These are phyloP conservation scores for Myrmecophaga tridactyla DNA, from an alignment of 2,113 vertebrate species.

Conservation along the genomic window DNA sequence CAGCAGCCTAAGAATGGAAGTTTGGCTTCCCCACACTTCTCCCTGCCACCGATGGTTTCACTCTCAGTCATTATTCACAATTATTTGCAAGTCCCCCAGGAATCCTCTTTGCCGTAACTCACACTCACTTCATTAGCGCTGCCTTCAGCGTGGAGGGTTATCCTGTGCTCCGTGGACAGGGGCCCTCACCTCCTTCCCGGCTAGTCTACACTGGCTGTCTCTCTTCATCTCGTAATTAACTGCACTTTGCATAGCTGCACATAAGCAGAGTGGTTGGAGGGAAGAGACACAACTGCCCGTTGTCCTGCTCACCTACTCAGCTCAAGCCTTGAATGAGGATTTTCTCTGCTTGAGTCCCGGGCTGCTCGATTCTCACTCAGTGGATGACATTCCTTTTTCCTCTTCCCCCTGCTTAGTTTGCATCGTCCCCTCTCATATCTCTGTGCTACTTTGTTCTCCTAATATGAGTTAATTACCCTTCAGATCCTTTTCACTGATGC, in stretches of 20 bases:
- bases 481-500: background rate
- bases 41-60: background rate
- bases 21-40: background rate
- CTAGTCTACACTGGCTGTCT: background rate
- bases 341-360: background rate
- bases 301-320: background rate
- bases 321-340: background rate
- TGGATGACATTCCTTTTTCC: background rate
- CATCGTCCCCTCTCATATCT: background rate
- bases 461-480: background rate
- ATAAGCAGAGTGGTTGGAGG: background rate
- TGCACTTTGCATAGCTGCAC: background rate
- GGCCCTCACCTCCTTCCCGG: background rate
- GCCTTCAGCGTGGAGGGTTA: background rate
- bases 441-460: background rate
- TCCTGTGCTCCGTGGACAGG: background rate
- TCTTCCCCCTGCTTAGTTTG: background rate
- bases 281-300: background rate
- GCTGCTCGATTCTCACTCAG: background rate
- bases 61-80: background rate
- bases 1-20: background rate
- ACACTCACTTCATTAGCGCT: background rate
- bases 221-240: conserved; percentile 28
- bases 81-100: background rate
- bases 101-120: background rate